phyloP scores from a whole-genome alignment of 2,113 vertebrate species.

The Actenoides hombroni region DNA sequence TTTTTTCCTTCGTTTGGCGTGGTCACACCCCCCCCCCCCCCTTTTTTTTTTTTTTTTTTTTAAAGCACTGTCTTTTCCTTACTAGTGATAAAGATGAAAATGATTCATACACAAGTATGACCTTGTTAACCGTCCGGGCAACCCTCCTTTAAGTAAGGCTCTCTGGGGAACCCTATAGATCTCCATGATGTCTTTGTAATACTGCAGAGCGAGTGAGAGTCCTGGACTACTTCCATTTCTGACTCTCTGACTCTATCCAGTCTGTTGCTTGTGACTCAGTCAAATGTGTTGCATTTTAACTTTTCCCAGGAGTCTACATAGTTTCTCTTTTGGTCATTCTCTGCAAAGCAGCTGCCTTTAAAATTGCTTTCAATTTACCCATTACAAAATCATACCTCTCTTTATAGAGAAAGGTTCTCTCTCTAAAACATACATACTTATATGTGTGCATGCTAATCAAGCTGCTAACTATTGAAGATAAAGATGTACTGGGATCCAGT shows the following conservation, averaged over 20 bases:
- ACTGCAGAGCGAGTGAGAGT: neutral
- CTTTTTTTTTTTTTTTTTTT: neutral
- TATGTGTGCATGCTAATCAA: neutral
- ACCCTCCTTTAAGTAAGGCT: neutral
- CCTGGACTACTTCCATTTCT: conserved; percentile 14
- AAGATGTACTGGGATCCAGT: neutral
- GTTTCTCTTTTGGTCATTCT: conserved; percentile 3
- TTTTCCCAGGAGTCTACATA: neutral
- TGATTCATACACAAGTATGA: neutral
- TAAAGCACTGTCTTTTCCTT: neutral
- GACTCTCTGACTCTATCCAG: neutral
- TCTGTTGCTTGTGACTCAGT: neutral
- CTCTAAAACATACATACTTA: neutral
- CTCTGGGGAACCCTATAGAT: neutral
- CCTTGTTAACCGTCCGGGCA: neutral
- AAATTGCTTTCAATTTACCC: neutral
- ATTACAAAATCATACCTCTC: neutral
- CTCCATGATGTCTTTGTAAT: neutral
- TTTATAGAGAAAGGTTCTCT: neutral
- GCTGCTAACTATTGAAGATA: neutral
- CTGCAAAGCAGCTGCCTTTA: neutral
- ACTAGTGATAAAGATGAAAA: neutral
- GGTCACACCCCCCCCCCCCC: accelerated
- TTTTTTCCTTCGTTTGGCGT: neutral
- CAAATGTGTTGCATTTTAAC: neutral